phyloP scores from a whole-genome alignment of 1,140 invertebrate species.

The Temnothorax nylanderi region DNA sequence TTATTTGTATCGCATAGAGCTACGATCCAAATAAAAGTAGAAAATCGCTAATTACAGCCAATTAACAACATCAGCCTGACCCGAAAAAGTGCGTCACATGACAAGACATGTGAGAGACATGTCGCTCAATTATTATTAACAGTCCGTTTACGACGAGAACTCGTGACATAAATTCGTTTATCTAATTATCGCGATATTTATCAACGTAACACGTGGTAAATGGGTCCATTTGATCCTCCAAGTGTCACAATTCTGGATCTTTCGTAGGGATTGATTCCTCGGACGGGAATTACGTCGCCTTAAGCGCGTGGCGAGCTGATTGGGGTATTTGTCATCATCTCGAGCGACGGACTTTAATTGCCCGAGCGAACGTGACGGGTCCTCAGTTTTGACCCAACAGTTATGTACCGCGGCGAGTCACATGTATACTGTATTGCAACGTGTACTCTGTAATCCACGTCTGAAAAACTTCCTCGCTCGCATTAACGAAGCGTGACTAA shows the following conservation, averaged over 20 bases:
- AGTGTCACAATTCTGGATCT: conserved; percentile 12
- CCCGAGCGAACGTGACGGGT: conserved; percentile 77
- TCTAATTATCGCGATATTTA: conserved; percentile 12
- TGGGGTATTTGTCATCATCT: conserved; percentile 56
- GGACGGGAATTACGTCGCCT: conserved; percentile 30
- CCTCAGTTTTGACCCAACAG: conserved; percentile 59
- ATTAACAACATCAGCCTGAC: conserved; percentile 6
- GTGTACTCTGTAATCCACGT: conserved; percentile 8
- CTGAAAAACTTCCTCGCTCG: conserved; percentile 38
- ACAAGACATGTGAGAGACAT: background rate
- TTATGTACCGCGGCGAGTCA: background rate
- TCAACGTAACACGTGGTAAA: background rate
- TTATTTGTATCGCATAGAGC: conserved; percentile 3
- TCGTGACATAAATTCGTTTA: conserved; percentile 12
- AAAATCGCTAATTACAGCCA: conserved; percentile 20
- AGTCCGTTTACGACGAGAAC: background rate
- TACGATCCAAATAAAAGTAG: background rate
- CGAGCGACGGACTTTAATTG: conserved; percentile 76
- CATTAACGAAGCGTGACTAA: conserved; percentile 43
- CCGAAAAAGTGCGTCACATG: background rate
- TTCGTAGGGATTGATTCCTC: conserved; percentile 30
- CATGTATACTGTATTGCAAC: background rate
- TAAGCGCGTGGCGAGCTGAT: background rate
- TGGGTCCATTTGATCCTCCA: background rate
- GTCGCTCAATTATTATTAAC: conserved; percentile 44